These are phyloP conservation scores for Chionoecetes opilio DNA, from an alignment of 1,140 invertebrate genomes.

Conservation along the genomic window DNA sequence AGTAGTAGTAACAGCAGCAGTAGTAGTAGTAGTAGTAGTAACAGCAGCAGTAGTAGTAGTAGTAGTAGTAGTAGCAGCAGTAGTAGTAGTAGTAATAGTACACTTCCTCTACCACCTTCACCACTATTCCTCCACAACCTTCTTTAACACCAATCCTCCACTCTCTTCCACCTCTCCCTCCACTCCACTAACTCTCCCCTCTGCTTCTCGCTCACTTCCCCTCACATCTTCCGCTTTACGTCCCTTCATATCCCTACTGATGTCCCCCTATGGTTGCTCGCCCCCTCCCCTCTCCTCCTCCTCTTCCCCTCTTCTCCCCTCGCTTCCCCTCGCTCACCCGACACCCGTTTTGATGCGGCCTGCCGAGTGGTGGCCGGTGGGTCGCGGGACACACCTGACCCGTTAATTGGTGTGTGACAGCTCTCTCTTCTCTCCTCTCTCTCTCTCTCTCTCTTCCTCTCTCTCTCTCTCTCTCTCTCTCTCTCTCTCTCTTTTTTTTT, in stretches of 20 bases:
- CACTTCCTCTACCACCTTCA: no score
- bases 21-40: no score
- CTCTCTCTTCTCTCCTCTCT: neutral
- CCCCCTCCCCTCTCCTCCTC: neutral
- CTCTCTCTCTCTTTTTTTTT: conserved; percentile 47
- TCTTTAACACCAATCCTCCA: neutral
- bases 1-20: no score
- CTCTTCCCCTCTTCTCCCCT: neutral
- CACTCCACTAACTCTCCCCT: neutral
- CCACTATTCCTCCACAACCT: neutral
- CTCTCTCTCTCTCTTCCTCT: conserved; percentile 19
- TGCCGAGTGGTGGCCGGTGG: neutral
- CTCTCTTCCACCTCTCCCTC: neutral
- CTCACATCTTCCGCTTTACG: neutral
- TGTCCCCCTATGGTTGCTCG: neutral
- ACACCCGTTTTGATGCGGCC: conserved; percentile 3
- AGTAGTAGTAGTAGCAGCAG: no score
- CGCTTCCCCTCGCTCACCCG: neutral
- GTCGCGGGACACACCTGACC: neutral
- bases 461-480: conserved; percentile 25
- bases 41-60: no score
- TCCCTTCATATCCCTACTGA: neutral
- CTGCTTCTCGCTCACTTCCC: neutral
- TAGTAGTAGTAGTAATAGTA: no score
- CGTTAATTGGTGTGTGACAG: neutral